Percentiles rank a stretch among this genome's conserved stretches.
phyloP scores from a whole-genome alignment of 2,888 invertebrate genomes.

The Polyommatus icarus region DNA sequence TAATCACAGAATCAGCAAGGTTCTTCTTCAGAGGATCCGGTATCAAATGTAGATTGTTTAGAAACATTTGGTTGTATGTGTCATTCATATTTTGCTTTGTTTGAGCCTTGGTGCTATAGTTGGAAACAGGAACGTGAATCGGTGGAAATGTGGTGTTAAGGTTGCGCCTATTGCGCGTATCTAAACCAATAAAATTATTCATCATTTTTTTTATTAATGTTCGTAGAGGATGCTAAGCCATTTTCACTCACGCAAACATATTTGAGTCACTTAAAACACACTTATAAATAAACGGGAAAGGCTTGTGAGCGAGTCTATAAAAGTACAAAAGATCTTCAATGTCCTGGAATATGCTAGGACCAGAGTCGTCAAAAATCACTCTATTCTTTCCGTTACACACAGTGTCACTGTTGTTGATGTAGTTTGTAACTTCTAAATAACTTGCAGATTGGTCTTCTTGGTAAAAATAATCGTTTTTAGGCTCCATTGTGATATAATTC shows the following conservation, averaged over 20 bases:
- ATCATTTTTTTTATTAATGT: conserved; percentile 52
- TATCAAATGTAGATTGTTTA: conserved; percentile 59
- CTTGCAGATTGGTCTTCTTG: conserved; percentile 58
- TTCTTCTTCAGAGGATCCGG: conserved; percentile 68
- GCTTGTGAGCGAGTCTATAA: conserved; percentile 56
- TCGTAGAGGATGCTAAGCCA: conserved; percentile 56
- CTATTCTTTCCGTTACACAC: conserved; percentile 49
- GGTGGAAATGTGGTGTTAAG: conserved; percentile 50
- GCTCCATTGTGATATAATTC: conserved; percentile 71
- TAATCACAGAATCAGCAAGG: conserved; percentile 63
- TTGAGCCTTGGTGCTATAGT: conserved; percentile 57
- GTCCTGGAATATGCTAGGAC: conserved; percentile 51
- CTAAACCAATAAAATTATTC: conserved; percentile 55
- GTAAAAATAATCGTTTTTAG: conserved; percentile 56
- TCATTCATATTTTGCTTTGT: conserved; percentile 55
- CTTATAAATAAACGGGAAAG: conserved; percentile 57
- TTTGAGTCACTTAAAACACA: conserved; percentile 47
- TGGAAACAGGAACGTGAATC: conserved; percentile 54
- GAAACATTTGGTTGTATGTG: conserved; percentile 54
- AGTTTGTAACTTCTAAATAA: conserved; percentile 51
- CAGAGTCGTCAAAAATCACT: conserved; percentile 51
- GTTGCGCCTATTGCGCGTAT: conserved; percentile 60
- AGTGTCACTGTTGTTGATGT: conserved; percentile 54
- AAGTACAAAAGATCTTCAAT: conserved; percentile 52
- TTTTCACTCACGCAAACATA: conserved; percentile 56